A percentile compares a stretch with the other conserved stretches of the same genome.
Conservation (phyloP, 2,113 vertebrate species). For the Paramisgurnus dabryanus region DNA sequence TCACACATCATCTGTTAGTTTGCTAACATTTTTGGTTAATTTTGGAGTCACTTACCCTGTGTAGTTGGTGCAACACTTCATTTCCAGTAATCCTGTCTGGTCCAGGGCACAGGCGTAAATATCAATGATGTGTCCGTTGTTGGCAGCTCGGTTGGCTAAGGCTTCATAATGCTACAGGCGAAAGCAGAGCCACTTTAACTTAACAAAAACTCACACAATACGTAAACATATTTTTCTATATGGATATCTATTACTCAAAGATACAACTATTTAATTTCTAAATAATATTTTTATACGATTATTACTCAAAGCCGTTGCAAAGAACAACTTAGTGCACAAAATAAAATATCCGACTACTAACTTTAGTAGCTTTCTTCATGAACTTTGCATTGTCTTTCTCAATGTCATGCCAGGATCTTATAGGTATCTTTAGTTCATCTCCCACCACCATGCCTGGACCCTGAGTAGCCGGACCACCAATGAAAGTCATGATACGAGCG, state of each 20-base stretch:
- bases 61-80: slow-evolving; percentile 95
- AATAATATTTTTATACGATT: no score
- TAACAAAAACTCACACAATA: no score
- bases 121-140: slow-evolving; percentile 93
- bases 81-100: slow-evolving; percentile 94
- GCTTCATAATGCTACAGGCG: slow-evolving; percentile 88
- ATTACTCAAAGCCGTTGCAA: background rate
- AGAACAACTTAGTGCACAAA: background rate
- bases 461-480: slow-evolving; percentile 94
- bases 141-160: slow-evolving; percentile 87
- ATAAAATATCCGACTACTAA: slow-evolving; percentile 62
- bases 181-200: slow-evolving; percentile 9
- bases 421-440: slow-evolving; percentile 92
- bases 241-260: no score
- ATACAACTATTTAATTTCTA: no score
- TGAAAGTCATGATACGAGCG: slow-evolving; percentile 94
- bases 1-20: background rate
- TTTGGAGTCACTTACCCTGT: slow-evolving; percentile 81
- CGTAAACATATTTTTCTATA: no score
- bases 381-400: slow-evolving; percentile 99
- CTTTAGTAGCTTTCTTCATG: slow-evolving; percentile 97
- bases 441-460: slow-evolving; percentile 98
- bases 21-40: background rate
- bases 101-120: slow-evolving; percentile 96
- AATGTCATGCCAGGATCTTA: slow-evolving; percentile 97